phyloP scores from a whole-genome alignment of 2,797 vertebrate species.

The Lerista edwardsae region DNA sequence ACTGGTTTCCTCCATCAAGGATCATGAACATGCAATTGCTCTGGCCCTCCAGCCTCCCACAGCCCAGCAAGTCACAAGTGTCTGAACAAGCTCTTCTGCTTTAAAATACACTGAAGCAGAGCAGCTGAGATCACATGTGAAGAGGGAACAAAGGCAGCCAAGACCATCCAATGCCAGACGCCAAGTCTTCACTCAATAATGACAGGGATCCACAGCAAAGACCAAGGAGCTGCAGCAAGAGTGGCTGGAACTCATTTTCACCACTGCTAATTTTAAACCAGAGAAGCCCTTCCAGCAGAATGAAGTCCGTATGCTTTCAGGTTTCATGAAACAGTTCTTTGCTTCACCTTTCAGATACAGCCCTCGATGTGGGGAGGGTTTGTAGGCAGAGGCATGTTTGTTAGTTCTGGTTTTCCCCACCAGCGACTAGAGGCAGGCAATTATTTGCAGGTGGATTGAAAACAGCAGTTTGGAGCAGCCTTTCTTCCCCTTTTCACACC shows the following conservation, averaged over 20 bases:
- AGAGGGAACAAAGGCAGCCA: too few species aligned
- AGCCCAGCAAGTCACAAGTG: neutral
- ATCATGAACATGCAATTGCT: neutral
- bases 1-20: neutral
- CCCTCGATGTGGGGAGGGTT: too few species aligned
- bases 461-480: neutral
- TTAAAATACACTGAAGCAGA: neutral
- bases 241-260: too few species aligned
- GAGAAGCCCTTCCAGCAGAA: neutral
- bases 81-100: neutral
- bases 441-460: neutral
- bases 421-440: too few species aligned
- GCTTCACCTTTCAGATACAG: neutral
- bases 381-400: too few species aligned
- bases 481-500: neutral
- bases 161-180: too few species aligned
- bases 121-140: neutral
- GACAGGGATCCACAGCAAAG: neutral
- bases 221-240: too few species aligned
- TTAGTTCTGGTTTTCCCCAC: too few species aligned
- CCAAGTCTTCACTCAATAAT: too few species aligned
- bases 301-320: neutral
- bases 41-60: neutral
- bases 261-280: neutral
- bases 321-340: neutral